Conservation (phyloP, 2,888 invertebrate species). For the Bruchidius siliquastri region DNA sequence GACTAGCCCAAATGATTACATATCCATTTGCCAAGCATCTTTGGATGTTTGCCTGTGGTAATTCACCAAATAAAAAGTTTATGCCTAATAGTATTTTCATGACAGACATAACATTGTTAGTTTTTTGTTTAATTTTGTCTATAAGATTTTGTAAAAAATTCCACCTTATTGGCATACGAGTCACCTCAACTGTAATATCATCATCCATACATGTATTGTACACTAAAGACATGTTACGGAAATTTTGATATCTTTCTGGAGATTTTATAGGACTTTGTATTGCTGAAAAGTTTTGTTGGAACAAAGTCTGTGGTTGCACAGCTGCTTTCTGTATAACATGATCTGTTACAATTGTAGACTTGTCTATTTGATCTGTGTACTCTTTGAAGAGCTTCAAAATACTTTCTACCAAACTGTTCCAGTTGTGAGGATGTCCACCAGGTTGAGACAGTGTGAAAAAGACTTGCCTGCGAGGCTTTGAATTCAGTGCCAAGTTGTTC, state of each 20-base stretch:
- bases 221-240: conserved; percentile 38
- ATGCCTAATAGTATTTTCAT: conserved; percentile 66
- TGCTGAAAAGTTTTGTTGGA: background rate
- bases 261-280: conserved; percentile 15
- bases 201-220: conserved; percentile 24
- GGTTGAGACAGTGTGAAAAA: conserved; percentile 74
- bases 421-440: conserved; percentile 84
- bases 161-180: conserved; percentile 17
- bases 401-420: conserved; percentile 68
- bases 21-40: conserved; percentile 65
- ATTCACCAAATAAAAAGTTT: conserved; percentile 69
- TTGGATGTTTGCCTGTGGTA: conserved; percentile 66
- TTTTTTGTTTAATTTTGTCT: conserved; percentile 47
- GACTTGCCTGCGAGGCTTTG: conserved; percentile 55
- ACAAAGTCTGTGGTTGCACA: conserved; percentile 10
- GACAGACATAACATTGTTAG: conserved; percentile 49
- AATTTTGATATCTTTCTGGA: conserved; percentile 30
- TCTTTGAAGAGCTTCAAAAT: conserved; percentile 60
- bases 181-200: conserved; percentile 29
- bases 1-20: conserved; percentile 70
- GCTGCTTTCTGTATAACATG: background rate
- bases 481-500: conserved; percentile 60
- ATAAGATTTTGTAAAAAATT: conserved; percentile 16
- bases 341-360: conserved; percentile 30
- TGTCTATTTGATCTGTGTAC: conserved; percentile 61